A percentile compares a stretch with the other conserved stretches of the same genome.
Evolutionary conservation across 2,113 vertebrate species (phyloP).

Genomic region (Aptenodytes patagonicus): DNA sequence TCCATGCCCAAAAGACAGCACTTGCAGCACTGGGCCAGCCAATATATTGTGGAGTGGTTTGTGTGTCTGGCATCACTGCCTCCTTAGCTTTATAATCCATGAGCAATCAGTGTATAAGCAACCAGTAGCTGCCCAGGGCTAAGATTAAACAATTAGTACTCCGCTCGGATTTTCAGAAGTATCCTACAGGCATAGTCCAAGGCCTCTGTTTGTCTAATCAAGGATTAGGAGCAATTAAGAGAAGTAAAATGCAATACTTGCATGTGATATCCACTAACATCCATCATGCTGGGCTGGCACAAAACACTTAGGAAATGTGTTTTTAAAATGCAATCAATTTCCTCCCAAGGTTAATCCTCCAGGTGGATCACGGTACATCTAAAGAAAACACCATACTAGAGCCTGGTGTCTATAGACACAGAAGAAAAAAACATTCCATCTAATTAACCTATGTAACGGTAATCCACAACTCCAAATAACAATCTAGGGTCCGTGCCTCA

Average conservation of each 20-base stretch:
- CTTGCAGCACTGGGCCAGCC: not conserved
- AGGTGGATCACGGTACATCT: not conserved
- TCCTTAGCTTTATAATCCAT: not conserved
- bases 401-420: not conserved
- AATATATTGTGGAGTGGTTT: not conserved
- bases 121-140: not conserved
- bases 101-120: not conserved
- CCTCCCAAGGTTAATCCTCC: not conserved
- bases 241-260: not conserved
- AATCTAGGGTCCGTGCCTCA: not conserved
- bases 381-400: not conserved
- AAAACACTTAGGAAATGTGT: not conserved
- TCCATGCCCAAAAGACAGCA: not conserved
- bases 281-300: not conserved
- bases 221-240: slow-evolving; percentile 1
- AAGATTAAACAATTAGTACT: not conserved
- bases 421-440: not conserved
- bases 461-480: not conserved
- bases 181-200: not conserved
- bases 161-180: not conserved
- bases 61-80: not conserved
- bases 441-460: not conserved
- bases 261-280: not conserved
- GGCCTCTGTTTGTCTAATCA: not conserved
- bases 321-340: not conserved